Percentiles rank a stretch among this genome's conserved stretches.
phyloP scores from a whole-genome alignment of 1,140 invertebrate species.

The Chrysoperla carnea region DNA sequence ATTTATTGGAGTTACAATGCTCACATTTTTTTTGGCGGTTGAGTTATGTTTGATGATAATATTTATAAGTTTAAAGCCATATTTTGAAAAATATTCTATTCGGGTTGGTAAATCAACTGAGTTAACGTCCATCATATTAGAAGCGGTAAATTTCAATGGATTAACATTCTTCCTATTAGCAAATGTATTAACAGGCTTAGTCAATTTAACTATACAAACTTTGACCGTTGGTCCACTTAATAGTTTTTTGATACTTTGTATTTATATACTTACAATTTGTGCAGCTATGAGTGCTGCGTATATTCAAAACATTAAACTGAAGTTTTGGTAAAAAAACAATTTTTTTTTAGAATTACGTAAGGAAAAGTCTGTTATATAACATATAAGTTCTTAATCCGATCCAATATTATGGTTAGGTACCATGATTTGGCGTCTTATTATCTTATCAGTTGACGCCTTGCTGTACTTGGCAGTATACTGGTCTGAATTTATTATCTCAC shows the following conservation, averaged over 20 bases:
- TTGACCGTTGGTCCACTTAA: constrained; percentile 23
- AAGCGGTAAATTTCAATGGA: constrained; percentile 54
- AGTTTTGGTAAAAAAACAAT: constrained; percentile 5
- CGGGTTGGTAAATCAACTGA: constrained; percentile 3
- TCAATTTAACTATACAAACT: constrained; percentile 54
- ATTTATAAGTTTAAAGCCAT: not conserved
- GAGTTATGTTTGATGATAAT: constrained; percentile 20
- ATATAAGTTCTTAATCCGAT: no score
- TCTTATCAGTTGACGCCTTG: no score
- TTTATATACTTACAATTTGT: constrained; percentile 31
- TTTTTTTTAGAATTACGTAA: no score
- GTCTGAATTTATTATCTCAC: no score
- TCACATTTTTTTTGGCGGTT: constrained; percentile 31
- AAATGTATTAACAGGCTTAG: constrained; percentile 60
- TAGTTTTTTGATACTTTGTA: constrained; percentile 34
- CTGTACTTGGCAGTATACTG: no score
- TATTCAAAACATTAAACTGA: constrained; percentile 11
- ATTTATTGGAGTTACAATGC: constrained; percentile 31
- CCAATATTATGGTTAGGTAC: no score
- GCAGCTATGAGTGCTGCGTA: constrained; percentile 7
- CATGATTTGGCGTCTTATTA: no score
- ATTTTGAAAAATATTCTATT: not conserved
- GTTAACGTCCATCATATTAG: constrained; percentile 32
- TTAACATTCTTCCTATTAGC: constrained; percentile 58
- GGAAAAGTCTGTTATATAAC: no score